phyloP scores from a whole-genome alignment of 92 coral and sea anemone species.

The Zoanthus gigantus region DNA sequence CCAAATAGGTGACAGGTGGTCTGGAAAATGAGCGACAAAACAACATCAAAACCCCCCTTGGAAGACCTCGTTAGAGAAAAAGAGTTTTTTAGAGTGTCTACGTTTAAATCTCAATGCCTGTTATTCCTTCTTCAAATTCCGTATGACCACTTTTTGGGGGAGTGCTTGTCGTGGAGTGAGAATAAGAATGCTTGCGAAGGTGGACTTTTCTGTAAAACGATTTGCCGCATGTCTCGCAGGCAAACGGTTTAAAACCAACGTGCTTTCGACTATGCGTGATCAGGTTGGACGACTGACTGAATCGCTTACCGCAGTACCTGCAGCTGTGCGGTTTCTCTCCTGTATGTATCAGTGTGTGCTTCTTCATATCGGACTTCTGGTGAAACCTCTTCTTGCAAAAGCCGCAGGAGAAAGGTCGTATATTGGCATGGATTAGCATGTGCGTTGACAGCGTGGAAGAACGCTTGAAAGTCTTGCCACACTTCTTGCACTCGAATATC shows the following conservation, averaged over 20 bases:
- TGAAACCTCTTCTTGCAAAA: slow-evolving; percentile 95
- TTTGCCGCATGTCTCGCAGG: slow-evolving; percentile 84
- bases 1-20: too few species aligned
- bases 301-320: slow-evolving; percentile 89
- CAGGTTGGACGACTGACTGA: slow-evolving; percentile 96
- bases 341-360: slow-evolving; percentile 91
- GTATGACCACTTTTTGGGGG: not conserved
- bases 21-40: too few species aligned
- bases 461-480: slow-evolving; percentile 89
- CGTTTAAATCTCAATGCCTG: not conserved
- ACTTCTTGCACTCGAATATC: slow-evolving; percentile 86
- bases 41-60: too few species aligned
- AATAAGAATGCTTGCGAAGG: slow-evolving; percentile 81
- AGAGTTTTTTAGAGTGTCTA: too few species aligned
- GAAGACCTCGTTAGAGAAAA: too few species aligned
- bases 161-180: slow-evolving; percentile 37
- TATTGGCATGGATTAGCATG: slow-evolving; percentile 95
- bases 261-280: slow-evolving; percentile 97
- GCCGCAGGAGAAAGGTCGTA: slow-evolving; percentile 93
- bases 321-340: slow-evolving; percentile 98
- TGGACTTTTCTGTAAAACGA: slow-evolving; percentile 96
- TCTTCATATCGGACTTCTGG: slow-evolving; percentile 99
- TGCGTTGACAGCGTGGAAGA: slow-evolving; percentile 96
- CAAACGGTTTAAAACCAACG: slow-evolving; percentile 93
- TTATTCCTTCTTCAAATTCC: not conserved